A percentile compares a stretch with the other conserved stretches of the same genome.
phyloP scores from a whole-genome alignment of 2,113 vertebrate species.

The Rhea pennata region DNA sequence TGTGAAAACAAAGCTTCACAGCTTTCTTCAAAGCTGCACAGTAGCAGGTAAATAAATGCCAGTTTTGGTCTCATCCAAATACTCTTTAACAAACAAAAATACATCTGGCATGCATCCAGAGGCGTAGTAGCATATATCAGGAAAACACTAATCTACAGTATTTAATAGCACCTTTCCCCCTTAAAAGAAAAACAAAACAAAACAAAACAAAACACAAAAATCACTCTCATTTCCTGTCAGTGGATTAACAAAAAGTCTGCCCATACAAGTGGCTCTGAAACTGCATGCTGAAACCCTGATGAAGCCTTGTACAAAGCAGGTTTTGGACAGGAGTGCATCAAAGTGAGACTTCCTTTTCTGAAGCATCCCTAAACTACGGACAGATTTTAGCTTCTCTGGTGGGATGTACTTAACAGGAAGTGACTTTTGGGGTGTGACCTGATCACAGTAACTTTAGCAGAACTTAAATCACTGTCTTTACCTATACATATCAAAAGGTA shows the following conservation, averaged over 20 bases:
- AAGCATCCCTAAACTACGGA: neutral
- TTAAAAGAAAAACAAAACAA: neutral
- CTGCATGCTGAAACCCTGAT: neutral
- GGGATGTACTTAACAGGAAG: neutral
- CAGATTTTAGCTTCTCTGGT: accelerated
- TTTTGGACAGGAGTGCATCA: neutral
- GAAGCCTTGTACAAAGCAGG: neutral
- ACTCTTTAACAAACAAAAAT: neutral
- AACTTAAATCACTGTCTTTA: neutral
- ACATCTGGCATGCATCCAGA: neutral
- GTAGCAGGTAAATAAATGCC: neutral
- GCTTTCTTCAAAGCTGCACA: neutral
- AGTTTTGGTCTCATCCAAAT: neutral
- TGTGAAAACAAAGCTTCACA: neutral
- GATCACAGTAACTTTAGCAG: neutral
- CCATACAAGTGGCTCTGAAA: neutral
- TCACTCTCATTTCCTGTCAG: neutral
- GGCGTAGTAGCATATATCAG: neutral
- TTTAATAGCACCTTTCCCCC: neutral
- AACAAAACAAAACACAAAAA: neutral
- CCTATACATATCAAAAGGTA: neutral
- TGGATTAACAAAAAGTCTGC: neutral
- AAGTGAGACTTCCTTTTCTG: accelerated
- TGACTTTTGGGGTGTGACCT: neutral
- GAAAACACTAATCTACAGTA: neutral